phyloP scores from a whole-genome alignment of 2,888 invertebrate genomes.

The Priocnemis perturbator region DNA sequence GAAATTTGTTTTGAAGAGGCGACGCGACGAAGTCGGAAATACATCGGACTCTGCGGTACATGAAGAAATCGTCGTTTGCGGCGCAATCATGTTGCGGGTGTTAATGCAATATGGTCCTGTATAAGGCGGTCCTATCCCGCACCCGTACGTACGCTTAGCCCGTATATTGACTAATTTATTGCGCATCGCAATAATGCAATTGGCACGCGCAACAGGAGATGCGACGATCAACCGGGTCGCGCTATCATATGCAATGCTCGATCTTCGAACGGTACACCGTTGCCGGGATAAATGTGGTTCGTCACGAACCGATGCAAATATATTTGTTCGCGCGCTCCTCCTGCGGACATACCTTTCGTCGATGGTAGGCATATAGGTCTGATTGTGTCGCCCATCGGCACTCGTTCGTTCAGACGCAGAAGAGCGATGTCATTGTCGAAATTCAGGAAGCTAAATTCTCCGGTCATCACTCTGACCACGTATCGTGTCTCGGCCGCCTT shows the following conservation, averaged over 20 bases:
- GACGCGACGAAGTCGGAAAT: not conserved
- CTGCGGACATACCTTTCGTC: slow-evolving; percentile 77
- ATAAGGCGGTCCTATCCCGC: too few species aligned
- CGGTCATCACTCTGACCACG: slow-evolving; percentile 85
- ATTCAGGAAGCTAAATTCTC: slow-evolving; percentile 89
- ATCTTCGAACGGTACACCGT: slow-evolving; percentile 13
- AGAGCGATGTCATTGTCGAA: slow-evolving; percentile 93
- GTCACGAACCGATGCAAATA: not conserved
- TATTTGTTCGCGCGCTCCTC: not conserved
- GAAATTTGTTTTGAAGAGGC: not conserved
- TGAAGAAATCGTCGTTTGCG: not conserved
- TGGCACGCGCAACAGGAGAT: slow-evolving; percentile 44
- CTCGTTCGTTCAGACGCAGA: slow-evolving; percentile 86
- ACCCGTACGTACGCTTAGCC: slow-evolving; percentile 33
- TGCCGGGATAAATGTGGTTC: not conserved
- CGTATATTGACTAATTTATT: slow-evolving; percentile 63
- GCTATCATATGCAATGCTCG: slow-evolving; percentile 26
- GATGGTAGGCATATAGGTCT: slow-evolving; percentile 90
- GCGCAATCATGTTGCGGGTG: too few species aligned
- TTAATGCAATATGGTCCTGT: too few species aligned
- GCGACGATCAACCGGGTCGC: slow-evolving; percentile 43
- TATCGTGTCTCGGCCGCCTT: slow-evolving; percentile 84
- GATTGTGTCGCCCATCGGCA: slow-evolving; percentile 86
- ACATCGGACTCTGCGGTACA: not conserved
- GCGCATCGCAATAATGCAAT: slow-evolving; percentile 37